Evolutionary conservation across 2,113 vertebrate genomes (phyloP).

Genomic region (Rhinogobius similis): DNA sequence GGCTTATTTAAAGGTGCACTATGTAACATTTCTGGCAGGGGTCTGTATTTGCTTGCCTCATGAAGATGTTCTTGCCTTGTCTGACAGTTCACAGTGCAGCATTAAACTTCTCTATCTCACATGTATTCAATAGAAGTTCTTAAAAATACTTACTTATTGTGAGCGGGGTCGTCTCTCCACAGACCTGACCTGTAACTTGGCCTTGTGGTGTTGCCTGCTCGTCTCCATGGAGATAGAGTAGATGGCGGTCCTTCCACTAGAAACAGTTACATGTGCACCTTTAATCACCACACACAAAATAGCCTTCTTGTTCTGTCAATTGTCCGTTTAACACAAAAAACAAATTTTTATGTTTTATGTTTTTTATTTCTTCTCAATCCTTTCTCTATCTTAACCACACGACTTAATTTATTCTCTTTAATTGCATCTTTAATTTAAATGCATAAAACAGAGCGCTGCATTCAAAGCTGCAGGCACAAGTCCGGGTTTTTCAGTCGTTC

Average conservation of each 20-base stretch:
- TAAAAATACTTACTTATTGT: neutral
- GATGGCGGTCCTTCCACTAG: neutral
- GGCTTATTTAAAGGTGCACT: conserved; percentile 30
- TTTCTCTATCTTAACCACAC: no score
- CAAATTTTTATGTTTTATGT: neutral
- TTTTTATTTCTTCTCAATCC: no score
- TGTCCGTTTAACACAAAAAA: neutral
- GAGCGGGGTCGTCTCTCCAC: neutral
- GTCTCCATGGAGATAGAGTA: neutral
- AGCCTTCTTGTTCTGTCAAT: neutral
- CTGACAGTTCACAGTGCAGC: neutral
- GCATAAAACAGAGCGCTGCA: conserved; percentile 12
- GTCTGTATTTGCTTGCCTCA: neutral
- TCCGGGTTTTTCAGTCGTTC: neutral
- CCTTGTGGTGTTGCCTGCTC: neutral
- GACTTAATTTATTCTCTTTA: neutral
- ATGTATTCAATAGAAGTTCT: neutral
- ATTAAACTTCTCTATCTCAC: neutral
- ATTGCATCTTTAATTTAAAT: conserved; percentile 9
- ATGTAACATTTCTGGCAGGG: neutral
- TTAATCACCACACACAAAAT: neutral
- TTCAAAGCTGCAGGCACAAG: conserved; percentile 19
- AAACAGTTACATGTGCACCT: neutral
- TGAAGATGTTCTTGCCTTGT: neutral
- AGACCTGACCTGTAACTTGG: neutral